A percentile compares a stretch with the other conserved stretches of the same genome.
Conservation (phyloP, 1,140 invertebrate genomes). For the Panagrolaimus sp. region DNA sequence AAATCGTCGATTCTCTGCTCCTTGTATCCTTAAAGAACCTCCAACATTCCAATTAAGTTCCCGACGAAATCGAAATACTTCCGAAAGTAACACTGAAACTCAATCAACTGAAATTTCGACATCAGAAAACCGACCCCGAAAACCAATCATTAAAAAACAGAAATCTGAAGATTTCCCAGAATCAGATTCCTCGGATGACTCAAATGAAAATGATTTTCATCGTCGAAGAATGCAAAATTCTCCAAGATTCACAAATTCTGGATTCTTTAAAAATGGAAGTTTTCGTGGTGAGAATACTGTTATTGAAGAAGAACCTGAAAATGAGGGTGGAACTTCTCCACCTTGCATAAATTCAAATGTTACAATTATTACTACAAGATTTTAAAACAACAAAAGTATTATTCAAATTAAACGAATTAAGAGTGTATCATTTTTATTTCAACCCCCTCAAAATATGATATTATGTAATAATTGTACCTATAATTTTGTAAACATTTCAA, state of each 20-base stretch:
- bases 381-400: constrained; percentile 10
- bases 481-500: no score
- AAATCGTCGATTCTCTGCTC: constrained; percentile 3
- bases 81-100: no score
- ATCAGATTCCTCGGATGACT: background rate
- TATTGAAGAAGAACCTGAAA: background rate
- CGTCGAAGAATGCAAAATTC: background rate
- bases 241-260: background rate
- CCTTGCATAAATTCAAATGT: background rate
- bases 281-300: background rate
- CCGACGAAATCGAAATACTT: no score
- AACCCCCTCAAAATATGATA: no score
- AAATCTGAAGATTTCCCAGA: background rate
- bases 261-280: background rate
- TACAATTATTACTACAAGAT: constrained; percentile 16
- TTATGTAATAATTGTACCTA: no score
- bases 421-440: no score
- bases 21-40: constrained; percentile 9
- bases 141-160: background rate
- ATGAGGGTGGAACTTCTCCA: background rate
- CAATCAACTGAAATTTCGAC: no score
- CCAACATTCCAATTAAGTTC: constrained; percentile 7
- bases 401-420: no score
- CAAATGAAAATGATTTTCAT: background rate
- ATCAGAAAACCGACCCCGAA: background rate